Conservation (phyloP, 2,888 invertebrate species). For the Oscheius myriophilus region DNA sequence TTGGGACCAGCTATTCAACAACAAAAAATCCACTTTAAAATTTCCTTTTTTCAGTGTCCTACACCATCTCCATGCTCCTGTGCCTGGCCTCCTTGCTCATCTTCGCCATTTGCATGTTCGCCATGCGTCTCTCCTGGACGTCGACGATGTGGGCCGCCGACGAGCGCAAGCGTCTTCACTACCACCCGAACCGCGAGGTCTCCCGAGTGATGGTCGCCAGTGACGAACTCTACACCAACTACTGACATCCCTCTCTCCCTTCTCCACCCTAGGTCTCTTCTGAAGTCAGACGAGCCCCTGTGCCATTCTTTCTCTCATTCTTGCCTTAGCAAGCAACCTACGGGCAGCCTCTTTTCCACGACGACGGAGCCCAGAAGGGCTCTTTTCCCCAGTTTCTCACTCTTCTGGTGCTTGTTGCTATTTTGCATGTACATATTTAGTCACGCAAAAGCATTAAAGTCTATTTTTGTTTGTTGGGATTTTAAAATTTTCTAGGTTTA, state of each 20-base stretch:
- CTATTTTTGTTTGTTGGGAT: no score
- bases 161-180: conserved; percentile 1
- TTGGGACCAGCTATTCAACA: background rate
- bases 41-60: conserved; percentile 17
- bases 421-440: no score
- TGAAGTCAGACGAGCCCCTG: no score
- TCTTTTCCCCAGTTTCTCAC: background rate
- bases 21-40: background rate
- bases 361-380: conserved; percentile 3
- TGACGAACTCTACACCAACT: conserved; percentile 30
- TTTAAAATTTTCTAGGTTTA: no score
- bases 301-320: conserved; percentile 13
- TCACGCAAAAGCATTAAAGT: no score
- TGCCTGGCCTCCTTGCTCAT: conserved; percentile 13
- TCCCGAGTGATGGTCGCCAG: conserved; percentile 28
- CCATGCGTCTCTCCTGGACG: conserved; percentile 20
- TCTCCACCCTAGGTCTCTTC: background rate
- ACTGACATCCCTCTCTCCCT: background rate
- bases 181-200: conserved; percentile 15
- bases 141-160: conserved; percentile 21
- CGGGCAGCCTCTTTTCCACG: no score
- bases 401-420: background rate
- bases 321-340: conserved; percentile 10
- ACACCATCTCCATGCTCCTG: conserved; percentile 17
- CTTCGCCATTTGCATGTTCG: conserved; percentile 17